Evolutionary conservation across 2,797 vertebrate genomes (phyloP), one percentile per base, ranked within the genome.

Genomic region (Geotrypetes seraphini): DNA sequence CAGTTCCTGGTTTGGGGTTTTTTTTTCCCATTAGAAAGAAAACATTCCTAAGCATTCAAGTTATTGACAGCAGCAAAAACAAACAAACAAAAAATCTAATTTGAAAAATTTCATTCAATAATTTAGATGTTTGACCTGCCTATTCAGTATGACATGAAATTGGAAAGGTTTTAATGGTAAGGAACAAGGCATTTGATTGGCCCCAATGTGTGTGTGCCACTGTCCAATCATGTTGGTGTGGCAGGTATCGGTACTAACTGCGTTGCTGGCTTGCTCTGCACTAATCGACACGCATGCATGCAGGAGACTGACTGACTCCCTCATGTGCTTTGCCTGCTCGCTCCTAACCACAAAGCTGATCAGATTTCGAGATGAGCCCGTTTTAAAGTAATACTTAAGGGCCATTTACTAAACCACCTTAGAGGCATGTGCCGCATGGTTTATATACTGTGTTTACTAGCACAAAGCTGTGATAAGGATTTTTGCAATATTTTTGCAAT

Each of bases 51-150:
- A n/a, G n/a, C n/a, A n/a, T n/a, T n/a, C n/a, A n/a, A n/a, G n/a
- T n/a, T n/a, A n/a, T n/a, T n/a, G n/a, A n/a, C n/a, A n/a, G n/a
- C n/a, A n/a, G n/a, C n/a, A n/a, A n/a, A n/a, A n/a, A n/a, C 67
- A 27, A 52, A 60, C n/a, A n/a, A n/a, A n/a, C n/a, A n/a, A 67
- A 27, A 52, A 60, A 80, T 78, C 83, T 84, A 86, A 86, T 71
- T 69, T 14, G 31, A 59, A 55, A 43, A 60, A 58, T 84, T 84
- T 80, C 72, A 90, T 90, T 87, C 79, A 92, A 89, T 72, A 72
- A 94, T 84, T 69, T 85, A 96, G 92, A 97, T 96, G 92, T 97
- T 77, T 96, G 92, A 97, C 75, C 79, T 73, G 84, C 78, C 64
- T 68, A 76, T 83, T 87, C 85, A 78, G 86, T 90, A 76, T 75